A percentile compares a stretch with the other conserved stretches of the same genome.
Evolutionary conservation across 2,113 vertebrate genomes (phyloP).

Genomic region (Tragelaphus buxtoni): DNA sequence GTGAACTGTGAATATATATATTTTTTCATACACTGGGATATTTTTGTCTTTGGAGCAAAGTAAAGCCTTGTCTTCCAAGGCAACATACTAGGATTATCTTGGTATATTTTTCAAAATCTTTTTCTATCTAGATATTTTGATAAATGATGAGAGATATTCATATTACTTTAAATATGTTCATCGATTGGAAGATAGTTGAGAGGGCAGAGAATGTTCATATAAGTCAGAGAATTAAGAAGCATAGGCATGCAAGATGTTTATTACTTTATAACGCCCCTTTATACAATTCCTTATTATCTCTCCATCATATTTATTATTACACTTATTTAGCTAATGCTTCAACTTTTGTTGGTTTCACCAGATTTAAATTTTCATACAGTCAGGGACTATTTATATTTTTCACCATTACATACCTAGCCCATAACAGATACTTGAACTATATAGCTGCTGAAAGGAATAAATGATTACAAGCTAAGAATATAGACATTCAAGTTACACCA

Average conservation of each 20-base stretch:
- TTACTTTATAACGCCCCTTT: neutral
- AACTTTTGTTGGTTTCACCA: neutral
- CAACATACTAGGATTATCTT: neutral
- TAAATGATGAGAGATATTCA: neutral
- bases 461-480: neutral
- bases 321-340: neutral
- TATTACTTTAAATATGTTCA: neutral
- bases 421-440: neutral
- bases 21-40: neutral
- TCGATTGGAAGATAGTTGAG: neutral
- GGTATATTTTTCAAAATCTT: neutral
- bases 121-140: neutral
- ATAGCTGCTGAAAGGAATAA: neutral
- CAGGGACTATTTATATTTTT: neutral
- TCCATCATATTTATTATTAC: neutral
- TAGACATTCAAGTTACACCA: neutral
- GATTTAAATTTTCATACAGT: neutral
- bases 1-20: neutral
- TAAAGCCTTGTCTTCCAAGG: constrained; percentile 5
- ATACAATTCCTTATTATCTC: neutral
- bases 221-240: neutral
- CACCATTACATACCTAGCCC: neutral
- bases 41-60: neutral
- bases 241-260: neutral
- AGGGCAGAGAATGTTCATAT: neutral